Evolutionary conservation across 2,797 vertebrate genomes (phyloP), one percentile per base, ranked within the genome.

Genomic region (Artibeus jamaicensis): DNA sequence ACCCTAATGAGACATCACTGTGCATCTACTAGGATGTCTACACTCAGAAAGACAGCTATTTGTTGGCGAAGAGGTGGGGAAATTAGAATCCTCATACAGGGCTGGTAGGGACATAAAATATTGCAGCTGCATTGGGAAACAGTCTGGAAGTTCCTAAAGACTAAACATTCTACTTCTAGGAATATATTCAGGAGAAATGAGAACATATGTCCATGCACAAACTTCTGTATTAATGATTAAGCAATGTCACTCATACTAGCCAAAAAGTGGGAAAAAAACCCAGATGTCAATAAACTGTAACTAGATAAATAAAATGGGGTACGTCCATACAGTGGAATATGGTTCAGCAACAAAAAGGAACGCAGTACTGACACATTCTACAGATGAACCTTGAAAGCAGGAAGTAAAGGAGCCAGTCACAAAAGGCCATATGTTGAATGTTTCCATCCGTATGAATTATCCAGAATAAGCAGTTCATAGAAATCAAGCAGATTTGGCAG

Each of bases 51-150:
- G 29, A 92, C 29, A 71, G 68, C 19, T 65, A 73, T 84, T 39
- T 84, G 11, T 73, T 86, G 46, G 39, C 32, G 65, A 79, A 42
- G 37, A 86, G 57, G 29, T 91, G 12, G 26, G 57, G 34, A 89
- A 24, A 57, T 86, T 55, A 68, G 37, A 89, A 83, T 86, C 78
- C 46, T 88, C 24, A 50, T 74, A 29, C 6, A 29, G 10, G 50
- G 34, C 65, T 88, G 62, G 34, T 73, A 24, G 42, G 10, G 73
- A 79, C 37, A 42, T 77, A 57, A 87, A 93, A 48, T 87, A 67
- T n/a, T 73, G 26, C 48, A 85, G 22, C 77, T 92, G 14, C 57
- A 94, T 88, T 94, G 83, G 82, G 73, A 90, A 87, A 53, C 5
- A 65, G 24, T 87, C 15, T 70, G 57, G 29, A 88, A 82, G 5